Evolutionary conservation across 1,140 invertebrate species (phyloP).

Genomic region (Calliopsis andreniformis): DNA sequence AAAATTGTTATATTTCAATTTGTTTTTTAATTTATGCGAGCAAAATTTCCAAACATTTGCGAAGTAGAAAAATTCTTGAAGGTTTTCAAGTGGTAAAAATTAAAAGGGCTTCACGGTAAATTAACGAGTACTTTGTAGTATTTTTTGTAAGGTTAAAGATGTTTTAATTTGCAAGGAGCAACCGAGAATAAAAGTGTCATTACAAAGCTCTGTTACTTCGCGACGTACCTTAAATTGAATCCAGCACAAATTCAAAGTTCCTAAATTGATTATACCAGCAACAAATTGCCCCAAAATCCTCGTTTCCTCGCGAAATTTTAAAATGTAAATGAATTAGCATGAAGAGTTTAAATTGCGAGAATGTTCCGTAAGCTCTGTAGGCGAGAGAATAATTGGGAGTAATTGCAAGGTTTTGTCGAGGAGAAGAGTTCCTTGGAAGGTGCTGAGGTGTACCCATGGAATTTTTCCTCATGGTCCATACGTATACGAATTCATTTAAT

Average conservation of each 20-base stretch:
- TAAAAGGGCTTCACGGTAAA: neutral
- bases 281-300: conserved; percentile 13
- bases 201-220: conserved; percentile 13
- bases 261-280: conserved; percentile 4
- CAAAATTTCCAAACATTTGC: no score
- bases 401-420: conserved; percentile 19
- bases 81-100: no score
- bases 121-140: conserved; percentile 17
- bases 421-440: neutral
- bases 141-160: conserved; percentile 40
- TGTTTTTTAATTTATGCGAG: no score
- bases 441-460: neutral
- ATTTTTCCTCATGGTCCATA: neutral
- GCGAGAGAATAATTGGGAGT: conserved; percentile 21
- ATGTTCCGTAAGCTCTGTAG: conserved; percentile 25
- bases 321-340: conserved; percentile 40
- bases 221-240: neutral
- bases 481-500: no score
- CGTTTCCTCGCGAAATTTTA: conserved; percentile 14
- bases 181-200: neutral
- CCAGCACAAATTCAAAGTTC: conserved; percentile 40
- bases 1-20: no score
- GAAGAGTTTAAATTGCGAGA: conserved; percentile 27
- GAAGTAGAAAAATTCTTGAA: no score
- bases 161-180: conserved; percentile 39